phyloP scores from a whole-genome alignment of 2,888 invertebrate species.

The Crematogaster levior region DNA sequence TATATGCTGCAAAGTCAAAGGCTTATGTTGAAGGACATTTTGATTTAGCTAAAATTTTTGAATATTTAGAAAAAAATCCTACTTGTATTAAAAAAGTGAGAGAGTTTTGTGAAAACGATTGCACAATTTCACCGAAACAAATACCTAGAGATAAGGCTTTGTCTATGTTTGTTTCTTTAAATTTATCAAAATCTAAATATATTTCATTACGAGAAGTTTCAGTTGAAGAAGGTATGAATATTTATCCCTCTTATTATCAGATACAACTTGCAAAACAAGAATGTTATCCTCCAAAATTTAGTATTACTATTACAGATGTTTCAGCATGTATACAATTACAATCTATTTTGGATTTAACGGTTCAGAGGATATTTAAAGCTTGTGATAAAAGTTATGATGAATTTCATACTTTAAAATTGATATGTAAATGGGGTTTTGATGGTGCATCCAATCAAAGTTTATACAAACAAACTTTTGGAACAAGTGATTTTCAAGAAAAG shows the following conservation, averaged over 20 bases:
- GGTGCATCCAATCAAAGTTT: too few species aligned
- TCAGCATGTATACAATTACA: background rate
- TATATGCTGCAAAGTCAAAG: background rate
- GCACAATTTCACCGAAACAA: background rate
- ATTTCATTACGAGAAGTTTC: conserved; percentile 2
- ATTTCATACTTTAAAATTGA: too few species aligned
- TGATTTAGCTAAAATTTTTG: background rate
- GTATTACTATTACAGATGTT: background rate
- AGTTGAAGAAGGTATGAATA: background rate
- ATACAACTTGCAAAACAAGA: background rate
- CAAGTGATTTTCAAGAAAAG: background rate
- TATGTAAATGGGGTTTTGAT: too few species aligned
- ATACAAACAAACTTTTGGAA: too few species aligned
- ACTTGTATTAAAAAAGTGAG: background rate
- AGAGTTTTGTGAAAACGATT: background rate
- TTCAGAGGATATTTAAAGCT: conserved; percentile 7
- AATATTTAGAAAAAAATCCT: background rate
- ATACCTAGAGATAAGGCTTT: background rate
- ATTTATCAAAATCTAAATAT: conserved; percentile 1
- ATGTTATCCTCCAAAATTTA: background rate
- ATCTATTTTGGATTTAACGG: background rate
- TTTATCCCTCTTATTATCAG: conserved; percentile 25
- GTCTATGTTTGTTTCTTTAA: background rate
- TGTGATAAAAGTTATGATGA: background rate
- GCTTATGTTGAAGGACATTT: background rate